phyloP scores from a whole-genome alignment of 2,113 vertebrate genomes.

The Leucoraja erinaceus region DNA sequence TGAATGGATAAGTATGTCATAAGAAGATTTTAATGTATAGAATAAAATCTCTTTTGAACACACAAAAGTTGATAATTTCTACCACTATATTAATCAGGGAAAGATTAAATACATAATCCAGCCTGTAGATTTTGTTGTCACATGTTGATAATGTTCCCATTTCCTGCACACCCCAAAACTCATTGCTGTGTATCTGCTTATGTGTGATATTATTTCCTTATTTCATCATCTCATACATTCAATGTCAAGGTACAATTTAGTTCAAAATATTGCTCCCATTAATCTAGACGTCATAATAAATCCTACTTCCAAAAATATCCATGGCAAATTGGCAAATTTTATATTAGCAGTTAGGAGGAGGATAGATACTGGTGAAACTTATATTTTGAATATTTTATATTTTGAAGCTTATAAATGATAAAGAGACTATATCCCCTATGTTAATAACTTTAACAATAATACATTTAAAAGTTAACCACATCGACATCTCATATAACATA shows the following conservation, averaged over 20 bases:
- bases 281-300: background rate
- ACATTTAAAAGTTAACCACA: background rate
- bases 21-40: background rate
- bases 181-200: background rate
- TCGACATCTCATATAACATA: background rate
- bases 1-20: background rate
- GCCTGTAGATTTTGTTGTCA: background rate
- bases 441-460: background rate
- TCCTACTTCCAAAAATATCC: background rate
- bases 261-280: background rate
- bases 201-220: background rate
- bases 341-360: background rate
- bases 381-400: too few relatives aligned
- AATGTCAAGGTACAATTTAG: background rate
- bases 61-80: background rate
- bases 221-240: background rate
- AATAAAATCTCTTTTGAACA: background rate
- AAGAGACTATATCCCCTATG: constrained; percentile 48
- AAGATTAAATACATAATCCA: background rate
- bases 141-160: background rate
- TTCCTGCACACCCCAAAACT: background rate
- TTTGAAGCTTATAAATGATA: constrained; percentile 38
- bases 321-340: constrained; percentile 16
- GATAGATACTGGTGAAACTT: background rate
- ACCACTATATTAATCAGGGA: background rate